Evolutionary conservation across 2,888 invertebrate species (phyloP), one percentile per base, ranked within the genome.

Genomic region (Polyploca ridens): DNA sequence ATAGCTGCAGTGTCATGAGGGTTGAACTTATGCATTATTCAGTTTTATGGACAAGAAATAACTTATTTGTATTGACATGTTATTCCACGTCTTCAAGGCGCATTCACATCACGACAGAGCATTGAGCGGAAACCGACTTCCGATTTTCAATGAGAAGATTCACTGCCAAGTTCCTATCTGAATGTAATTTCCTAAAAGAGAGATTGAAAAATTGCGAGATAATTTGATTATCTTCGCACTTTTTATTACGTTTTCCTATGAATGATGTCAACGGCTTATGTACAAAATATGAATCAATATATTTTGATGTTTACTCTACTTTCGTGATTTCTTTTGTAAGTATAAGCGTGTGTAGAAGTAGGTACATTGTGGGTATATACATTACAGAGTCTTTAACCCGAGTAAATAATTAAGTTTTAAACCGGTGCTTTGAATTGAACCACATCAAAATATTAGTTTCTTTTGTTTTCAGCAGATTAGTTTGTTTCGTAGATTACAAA

Each of bases 1-100:
- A 35, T n/a, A 46, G 41, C 13, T 46, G 19, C 54, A 54, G 54
- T 54, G 19, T 54, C 54, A 54, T 54, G 54, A 54, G 54, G 54
- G 54, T 54, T 54, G 54, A 7, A 54, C 10, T 8, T 54, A 54
- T n/a, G n/a, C 54, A 49, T 16, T 54, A 54, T 54, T 54, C n/a
- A 54, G n/a, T 14, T n/a, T n/a, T 46, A 46, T 46, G 46, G 14
- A n/a, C n/a, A 54, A 54, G 54, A 54, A 19, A 54, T 54, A 5
- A 19, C 54, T 19, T n/a, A 16, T 16, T 54, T 19, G 54, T 54
- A 49, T 49, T 49, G n/a, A 49, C 49, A 49, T 49, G 49, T 49
- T 46, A 44, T 46, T 49, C 49, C 6, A n/a, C 49, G n/a, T 16
- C 49, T 49, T 5, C 6, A 41, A 16, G n/a, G 5, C 5, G 16